These are phyloP conservation scores for Poecilobothrus nobilitatus DNA, from an alignment of 2,888 invertebrate species.

Conservation along the genomic window DNA sequence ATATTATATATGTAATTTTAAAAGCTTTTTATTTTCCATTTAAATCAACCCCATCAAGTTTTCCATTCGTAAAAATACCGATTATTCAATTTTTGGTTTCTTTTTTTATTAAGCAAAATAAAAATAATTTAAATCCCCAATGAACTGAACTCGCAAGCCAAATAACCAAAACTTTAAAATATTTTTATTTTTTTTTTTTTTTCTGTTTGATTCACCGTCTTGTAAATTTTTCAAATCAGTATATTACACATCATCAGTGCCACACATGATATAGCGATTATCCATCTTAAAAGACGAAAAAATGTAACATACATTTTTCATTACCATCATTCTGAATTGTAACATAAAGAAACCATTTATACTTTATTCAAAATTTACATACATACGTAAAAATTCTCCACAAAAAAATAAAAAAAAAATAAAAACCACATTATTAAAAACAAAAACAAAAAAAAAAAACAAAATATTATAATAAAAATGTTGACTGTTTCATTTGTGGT, in stretches of 20 bases:
- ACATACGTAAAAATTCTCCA: no score
- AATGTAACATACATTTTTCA: background rate
- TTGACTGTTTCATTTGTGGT: background rate
- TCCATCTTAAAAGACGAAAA: background rate
- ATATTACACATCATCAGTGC: background rate
- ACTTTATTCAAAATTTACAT: no score
- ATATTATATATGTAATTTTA: background rate
- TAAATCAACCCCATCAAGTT: background rate
- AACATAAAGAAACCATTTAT: no score
- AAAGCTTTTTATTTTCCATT: background rate
- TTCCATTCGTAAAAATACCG: background rate
- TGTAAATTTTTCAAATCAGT: background rate
- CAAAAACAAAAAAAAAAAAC: no score
- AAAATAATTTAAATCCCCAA: background rate
- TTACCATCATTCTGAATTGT: background rate
- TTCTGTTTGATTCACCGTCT: background rate
- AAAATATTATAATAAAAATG: no score
- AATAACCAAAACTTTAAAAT: background rate
- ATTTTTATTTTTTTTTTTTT: background rate
- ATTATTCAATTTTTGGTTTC: constrained; percentile 6
- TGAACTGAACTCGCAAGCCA: background rate
- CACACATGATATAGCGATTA: background rate
- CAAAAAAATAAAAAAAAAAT: no score
- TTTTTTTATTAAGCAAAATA: background rate
- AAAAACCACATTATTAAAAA: no score